Conservation (phyloP, 2,888 invertebrate genomes). For the Heliconius ethilla region DNA sequence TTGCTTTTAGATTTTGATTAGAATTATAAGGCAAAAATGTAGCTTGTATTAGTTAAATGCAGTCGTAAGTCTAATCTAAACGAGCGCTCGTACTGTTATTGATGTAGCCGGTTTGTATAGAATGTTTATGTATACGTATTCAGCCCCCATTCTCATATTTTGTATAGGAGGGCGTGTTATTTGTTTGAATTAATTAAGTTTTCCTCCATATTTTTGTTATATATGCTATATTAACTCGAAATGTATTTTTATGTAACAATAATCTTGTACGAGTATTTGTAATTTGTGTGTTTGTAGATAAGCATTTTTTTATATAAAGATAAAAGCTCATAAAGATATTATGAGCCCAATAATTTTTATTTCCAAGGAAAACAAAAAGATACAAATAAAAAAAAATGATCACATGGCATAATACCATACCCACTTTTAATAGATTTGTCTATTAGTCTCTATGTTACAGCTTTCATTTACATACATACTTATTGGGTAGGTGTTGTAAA, state of each 20-base stretch:
- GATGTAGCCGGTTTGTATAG: conserved; percentile 63
- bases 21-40: conserved; percentile 18
- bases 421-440: neutral
- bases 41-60: conserved; percentile 51
- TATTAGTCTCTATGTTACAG: neutral
- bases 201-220: conserved; percentile 54
- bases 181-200: conserved; percentile 61
- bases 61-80: conserved; percentile 69
- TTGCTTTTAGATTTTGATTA: conserved; percentile 19
- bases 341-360: neutral
- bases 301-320: no score
- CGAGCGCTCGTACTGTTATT: conserved; percentile 62
- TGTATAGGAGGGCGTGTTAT: conserved; percentile 59
- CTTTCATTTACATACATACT: neutral
- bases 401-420: neutral
- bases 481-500: neutral
- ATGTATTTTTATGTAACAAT: conserved; percentile 27
- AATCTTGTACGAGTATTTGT: neutral
- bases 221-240: conserved; percentile 34
- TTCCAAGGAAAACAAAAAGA: neutral
- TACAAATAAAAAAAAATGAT: neutral
- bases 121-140: conserved; percentile 46
- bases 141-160: conserved; percentile 55
- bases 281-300: neutral
- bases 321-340: no score